Conservation (phyloP, 2,797 vertebrate genomes). For the Bovichtus diacanthus region DNA sequence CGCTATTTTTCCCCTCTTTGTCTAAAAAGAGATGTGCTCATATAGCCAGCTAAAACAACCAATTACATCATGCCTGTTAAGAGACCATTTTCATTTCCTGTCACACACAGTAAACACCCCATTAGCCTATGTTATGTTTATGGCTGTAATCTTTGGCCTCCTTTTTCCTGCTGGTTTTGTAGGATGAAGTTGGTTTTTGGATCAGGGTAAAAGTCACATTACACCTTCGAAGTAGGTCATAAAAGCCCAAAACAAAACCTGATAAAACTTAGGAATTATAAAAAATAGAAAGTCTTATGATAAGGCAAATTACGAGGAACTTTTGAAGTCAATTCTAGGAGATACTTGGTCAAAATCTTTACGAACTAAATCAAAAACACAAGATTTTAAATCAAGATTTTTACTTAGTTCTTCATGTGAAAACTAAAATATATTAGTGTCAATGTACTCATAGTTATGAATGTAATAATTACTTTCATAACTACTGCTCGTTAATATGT, state of each 20-base stretch:
- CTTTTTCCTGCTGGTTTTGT: constrained; percentile 29
- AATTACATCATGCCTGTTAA: constrained; percentile 64
- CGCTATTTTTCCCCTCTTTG: too few species aligned
- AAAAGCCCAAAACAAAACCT: background rate
- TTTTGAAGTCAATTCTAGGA: too few species aligned
- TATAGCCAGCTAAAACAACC: constrained; percentile 52
- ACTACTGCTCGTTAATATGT: background rate
- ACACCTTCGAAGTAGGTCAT: too few species aligned
- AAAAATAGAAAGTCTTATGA: background rate
- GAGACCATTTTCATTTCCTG: constrained; percentile 74
- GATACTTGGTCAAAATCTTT: too few species aligned
- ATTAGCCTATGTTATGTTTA: constrained; percentile 62
- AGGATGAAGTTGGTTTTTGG: constrained; percentile 11
- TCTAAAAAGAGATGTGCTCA: background rate
- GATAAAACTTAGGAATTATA: background rate
- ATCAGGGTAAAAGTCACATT: background rate
- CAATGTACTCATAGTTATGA: background rate
- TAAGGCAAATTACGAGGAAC: too few species aligned
- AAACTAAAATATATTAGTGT: too few species aligned
- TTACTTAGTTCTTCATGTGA: background rate
- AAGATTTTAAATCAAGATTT: too few species aligned
- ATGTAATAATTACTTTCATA: background rate
- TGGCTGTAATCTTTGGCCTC: constrained; percentile 46
- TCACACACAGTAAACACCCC: constrained; percentile 64
- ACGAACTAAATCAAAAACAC: background rate